Base-by-base conservation (phyloP, 2,113 vertebrate species). In the Nannobrachium achirus region DNA sequence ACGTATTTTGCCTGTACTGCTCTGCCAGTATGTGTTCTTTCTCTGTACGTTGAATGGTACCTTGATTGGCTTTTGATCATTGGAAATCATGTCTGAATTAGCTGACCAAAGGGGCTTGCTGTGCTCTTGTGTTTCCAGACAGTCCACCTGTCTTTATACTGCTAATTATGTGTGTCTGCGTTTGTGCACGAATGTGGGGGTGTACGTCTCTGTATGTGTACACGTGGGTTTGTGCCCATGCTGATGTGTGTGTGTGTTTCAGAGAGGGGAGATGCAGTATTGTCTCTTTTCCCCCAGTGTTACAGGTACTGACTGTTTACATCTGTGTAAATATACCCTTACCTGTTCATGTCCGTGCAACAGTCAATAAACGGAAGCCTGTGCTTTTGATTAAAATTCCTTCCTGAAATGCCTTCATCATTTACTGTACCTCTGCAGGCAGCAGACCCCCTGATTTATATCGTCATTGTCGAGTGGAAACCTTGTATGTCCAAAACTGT, bases 261-360 rank as follows among this genome's bases (percentile, higher is more conserved):
- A 8, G 41, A 44, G 58, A 15, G 15, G 1, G 3, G 56, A 40
- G 62, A 71, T 65, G 60, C 65, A 48, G 59, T 62, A 48, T 60
- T 79, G 53, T 75, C 73, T 79, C 66, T 65, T 41, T 65, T 76
- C 10, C 63, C n/a, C 82, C 71, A 51, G 74, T 86, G 82, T 82
- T 89, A 85, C 86, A 85, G 88, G 82, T 90, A 83, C 86, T 83
- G 88, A 89, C 84, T 90, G 90, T 92, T 91, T 90, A 86, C 87
- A 88, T 91, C 71, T 75, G 77, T 91, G 80, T 90, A 89, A 83
- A 89, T 90, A 91, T 85, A 63, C 66, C 74, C 71, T 86, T 86
- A 87, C 88, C 80, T 91, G 87, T 88, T 85, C 67, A 73, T 89
- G 78, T 88, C 86, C 41, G 89, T 88, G 89, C 81, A 90, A 79